These are phyloP conservation scores for Eremophila alpestris DNA, from an alignment of 2,797 vertebrate species.

Conservation along the genomic window DNA sequence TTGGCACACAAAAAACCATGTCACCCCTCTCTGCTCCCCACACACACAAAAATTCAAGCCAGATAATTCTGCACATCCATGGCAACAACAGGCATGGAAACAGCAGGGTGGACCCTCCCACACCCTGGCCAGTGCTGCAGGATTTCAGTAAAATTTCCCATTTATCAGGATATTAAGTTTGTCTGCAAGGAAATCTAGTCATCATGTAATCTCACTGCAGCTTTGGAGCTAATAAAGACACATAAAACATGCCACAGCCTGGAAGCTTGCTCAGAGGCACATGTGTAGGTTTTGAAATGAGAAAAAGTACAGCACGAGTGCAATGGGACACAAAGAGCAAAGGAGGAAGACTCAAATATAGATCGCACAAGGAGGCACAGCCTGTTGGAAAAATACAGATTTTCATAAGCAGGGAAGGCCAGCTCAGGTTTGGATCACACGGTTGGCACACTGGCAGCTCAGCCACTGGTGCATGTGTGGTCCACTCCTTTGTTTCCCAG, in stretches of 20 bases:
- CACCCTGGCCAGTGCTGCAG: background rate
- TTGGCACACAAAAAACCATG: background rate
- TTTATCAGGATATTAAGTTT: slow-evolving; percentile 74
- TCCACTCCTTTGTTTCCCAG: rapidly evolving
- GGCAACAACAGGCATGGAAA: background rate
- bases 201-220: slow-evolving; percentile 65
- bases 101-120: background rate
- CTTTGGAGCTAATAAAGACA: slow-evolving; percentile 61
- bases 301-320: background rate
- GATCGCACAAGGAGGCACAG: background rate
- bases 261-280: slow-evolving; percentile 1
- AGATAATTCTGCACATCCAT: background rate
- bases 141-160: slow-evolving; percentile 60
- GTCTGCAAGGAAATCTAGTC: slow-evolving; percentile 71
- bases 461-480: rapidly evolving
- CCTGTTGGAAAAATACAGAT: background rate
- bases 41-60: background rate
- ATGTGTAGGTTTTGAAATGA: background rate
- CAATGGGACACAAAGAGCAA: background rate
- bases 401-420: background rate
- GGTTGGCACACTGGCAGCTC: rapidly evolving
- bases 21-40: rapidly evolving
- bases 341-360: background rate
- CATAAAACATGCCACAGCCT: slow-evolving; percentile 36
- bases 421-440: background rate